Evolutionary conservation across 37 sponge, comb jelly and placozoan species (phyloP), one percentile per base, ranked within the genome.

Genomic region (Ephydatia muelleri): DNA sequence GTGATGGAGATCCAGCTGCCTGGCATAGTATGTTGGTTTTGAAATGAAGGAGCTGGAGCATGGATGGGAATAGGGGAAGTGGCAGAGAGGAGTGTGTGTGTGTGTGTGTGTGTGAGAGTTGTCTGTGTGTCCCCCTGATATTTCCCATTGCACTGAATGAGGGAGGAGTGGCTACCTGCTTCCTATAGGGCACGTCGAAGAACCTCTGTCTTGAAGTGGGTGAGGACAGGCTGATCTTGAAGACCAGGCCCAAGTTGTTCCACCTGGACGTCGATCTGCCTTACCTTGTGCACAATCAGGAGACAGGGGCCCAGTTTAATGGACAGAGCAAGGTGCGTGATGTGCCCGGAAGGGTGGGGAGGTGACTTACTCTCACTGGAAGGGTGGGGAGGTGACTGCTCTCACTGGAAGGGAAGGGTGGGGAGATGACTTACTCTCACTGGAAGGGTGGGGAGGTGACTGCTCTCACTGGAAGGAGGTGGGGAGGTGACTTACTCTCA

Each of bases 1-100:
- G 93, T 97, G 47, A 78, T 93, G 84, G 96, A 97, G 65, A 77
- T 95, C 21, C 72, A 97, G 38, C 92, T 97, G 35, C 96, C 97
- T 32, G 83, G 83, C 77, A 81, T 97, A 38, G 96, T 92, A 80
- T 84, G 95, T 38, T 57, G 57, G 9, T 57, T 57, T 43, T 6
- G 29, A 37, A n/a, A 80, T 38, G 43, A 49, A n/a, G n/a, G n/a
- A n/a, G n/a, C n/a, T n/a, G n/a, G n/a, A n/a, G n/a, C n/a, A n/a
- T n/a, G n/a, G n/a, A 25, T 72, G 30, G 73, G 30, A 14, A 25
- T 72, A 13, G 27, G 76, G 21, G 38, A 37, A 76, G 34, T 11
- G 71, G 30, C 43, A 74, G 30, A 22, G 40, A 47, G 47, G 4
- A 8, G 8, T 43, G 47, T 43, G 47, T 4, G 47, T 43, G 47